These are phyloP conservation scores for Microplitis mediator DNA, from an alignment of 1,140 invertebrate species.

Conservation along the genomic window DNA sequence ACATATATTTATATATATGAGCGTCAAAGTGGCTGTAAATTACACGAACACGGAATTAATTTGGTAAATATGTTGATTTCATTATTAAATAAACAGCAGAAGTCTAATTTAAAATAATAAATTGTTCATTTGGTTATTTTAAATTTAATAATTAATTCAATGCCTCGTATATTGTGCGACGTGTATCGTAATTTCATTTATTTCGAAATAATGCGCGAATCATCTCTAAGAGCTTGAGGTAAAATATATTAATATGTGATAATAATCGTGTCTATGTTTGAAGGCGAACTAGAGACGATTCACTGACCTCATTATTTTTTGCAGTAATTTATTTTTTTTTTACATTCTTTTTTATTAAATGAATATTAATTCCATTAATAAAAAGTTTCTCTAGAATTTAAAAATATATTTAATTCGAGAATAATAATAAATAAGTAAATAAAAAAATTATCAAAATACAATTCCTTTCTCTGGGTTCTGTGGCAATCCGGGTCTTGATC, in stretches of 20 bases:
- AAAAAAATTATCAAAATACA: not conserved
- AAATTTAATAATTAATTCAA: too few species aligned
- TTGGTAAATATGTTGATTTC: too few species aligned
- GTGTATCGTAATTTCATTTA: too few species aligned
- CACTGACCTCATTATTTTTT: conserved; percentile 13
- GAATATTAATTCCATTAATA: not conserved
- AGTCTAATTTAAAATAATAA: too few species aligned
- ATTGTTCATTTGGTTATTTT: too few species aligned
- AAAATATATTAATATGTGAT: not conserved
- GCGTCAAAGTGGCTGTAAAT: too few species aligned
- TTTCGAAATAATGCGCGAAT: not conserved
- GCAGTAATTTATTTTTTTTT: not conserved
- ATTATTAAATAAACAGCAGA: too few species aligned
- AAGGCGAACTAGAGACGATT: not conserved
- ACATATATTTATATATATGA: too few species aligned
- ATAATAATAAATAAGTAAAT: not conserved
- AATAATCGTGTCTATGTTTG: not conserved
- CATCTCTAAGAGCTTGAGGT: not conserved
- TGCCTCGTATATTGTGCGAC: too few species aligned
- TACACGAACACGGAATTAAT: too few species aligned
- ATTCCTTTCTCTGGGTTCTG: conserved; percentile 3
- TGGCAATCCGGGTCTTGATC: conserved; percentile 8
- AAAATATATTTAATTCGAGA: not conserved
- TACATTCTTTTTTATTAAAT: not conserved
- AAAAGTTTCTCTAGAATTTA: not conserved